These are phyloP conservation scores for Oreonectes daqikongensis DNA, from an alignment of 2,797 vertebrate species.

Conservation along the genomic window DNA sequence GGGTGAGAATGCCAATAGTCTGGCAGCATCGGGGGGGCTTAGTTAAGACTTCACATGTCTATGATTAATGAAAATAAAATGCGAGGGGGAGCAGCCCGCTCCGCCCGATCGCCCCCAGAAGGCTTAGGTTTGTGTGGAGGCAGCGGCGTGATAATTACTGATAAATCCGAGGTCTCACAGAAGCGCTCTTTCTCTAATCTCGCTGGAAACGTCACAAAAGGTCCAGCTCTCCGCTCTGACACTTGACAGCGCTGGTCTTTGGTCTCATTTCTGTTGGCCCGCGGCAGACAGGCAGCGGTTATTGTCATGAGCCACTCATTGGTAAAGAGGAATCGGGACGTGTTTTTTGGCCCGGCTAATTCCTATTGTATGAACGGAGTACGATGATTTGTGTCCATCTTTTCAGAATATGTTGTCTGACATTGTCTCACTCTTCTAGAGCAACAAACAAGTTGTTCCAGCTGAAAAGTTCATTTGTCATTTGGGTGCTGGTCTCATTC, in stretches of 20 bases:
- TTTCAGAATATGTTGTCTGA: constrained; percentile 35
- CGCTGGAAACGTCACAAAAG: constrained; percentile 57
- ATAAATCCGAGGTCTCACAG: constrained; percentile 61
- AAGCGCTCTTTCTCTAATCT: constrained; percentile 62
- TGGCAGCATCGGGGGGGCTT: constrained; percentile 39
- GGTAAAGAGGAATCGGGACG: constrained; percentile 40
- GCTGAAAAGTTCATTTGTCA: too few relatives aligned
- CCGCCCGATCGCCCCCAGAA: constrained; percentile 16
- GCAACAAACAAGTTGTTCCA: not conserved
- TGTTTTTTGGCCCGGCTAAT: constrained; percentile 43
- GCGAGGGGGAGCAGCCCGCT: constrained; percentile 18
- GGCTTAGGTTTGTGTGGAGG: constrained; percentile 48
- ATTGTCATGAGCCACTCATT: constrained; percentile 50
- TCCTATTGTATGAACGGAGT: constrained; percentile 36
- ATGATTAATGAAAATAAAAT: constrained; percentile 59
- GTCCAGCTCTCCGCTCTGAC: constrained; percentile 42
- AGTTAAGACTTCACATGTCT: constrained; percentile 58
- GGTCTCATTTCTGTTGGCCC: constrained; percentile 52
- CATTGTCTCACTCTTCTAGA: constrained; percentile 4
- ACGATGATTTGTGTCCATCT: constrained; percentile 35
- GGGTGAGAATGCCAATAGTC: constrained; percentile 45
- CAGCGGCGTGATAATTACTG: constrained; percentile 59
- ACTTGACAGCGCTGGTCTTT: constrained; percentile 43
- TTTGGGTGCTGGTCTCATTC: not conserved
- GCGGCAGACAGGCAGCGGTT: constrained; percentile 44